Conservation (phyloP, 2,113 vertebrate species). For the Microtus ochrogaster region DNA sequence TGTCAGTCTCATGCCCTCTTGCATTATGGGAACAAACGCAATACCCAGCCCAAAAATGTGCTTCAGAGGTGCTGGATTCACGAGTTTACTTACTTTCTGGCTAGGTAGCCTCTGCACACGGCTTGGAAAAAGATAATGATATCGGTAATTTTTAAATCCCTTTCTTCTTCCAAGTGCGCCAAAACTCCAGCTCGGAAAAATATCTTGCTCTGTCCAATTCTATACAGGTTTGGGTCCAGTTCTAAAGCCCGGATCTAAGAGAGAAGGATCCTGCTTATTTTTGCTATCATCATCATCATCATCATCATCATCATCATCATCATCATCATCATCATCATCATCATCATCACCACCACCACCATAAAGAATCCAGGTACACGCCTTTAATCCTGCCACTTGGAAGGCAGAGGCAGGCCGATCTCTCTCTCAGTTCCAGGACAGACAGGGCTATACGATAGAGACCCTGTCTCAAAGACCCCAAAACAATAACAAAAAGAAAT, state of each 20-base stretch:
- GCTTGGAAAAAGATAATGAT: slow-evolving; percentile 99
- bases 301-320: too few relatives aligned
- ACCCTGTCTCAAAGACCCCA: neutral
- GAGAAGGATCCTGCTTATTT: neutral
- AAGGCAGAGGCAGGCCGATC: neutral
- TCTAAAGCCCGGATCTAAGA: slow-evolving; percentile 95
- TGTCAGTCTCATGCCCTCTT: rapidly evolving
- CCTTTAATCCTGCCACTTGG: neutral
- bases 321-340: too few relatives aligned
- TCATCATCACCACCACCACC: too few relatives aligned
- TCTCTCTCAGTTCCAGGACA: neutral
- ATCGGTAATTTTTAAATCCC: slow-evolving; percentile 98
- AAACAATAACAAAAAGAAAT: neutral
- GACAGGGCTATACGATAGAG: neutral
- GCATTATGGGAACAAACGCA: neutral
- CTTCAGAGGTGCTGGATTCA: neutral
- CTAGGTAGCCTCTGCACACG: slow-evolving; percentile 96
- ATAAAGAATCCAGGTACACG: neutral
- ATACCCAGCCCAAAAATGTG: neutral
- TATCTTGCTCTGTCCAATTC: slow-evolving; percentile 99
- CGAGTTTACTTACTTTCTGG: slow-evolving; percentile 92
- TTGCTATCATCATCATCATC: neutral
- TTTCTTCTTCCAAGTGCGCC: slow-evolving; percentile 97
- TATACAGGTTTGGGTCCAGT: slow-evolving; percentile 96
- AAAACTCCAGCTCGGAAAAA: slow-evolving; percentile 98